Percentiles rank a stretch among this genome's conserved stretches.
phyloP scores from a whole-genome alignment of 2,797 vertebrate genomes.

The Bradypodion pumilum region DNA sequence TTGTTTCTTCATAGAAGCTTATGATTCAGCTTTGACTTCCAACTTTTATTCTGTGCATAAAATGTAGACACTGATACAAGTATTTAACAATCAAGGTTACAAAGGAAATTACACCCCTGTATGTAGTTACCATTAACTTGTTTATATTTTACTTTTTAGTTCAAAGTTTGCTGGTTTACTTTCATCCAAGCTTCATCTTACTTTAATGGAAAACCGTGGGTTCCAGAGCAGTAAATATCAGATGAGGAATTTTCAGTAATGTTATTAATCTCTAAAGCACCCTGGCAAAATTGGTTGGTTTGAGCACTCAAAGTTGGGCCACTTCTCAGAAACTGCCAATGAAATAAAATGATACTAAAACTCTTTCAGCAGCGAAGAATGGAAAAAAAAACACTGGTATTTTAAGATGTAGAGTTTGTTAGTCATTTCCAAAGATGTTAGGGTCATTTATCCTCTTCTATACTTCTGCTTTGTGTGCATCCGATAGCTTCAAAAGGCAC shows the following conservation, averaged over 20 bases:
- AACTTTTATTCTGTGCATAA: slow-evolving; percentile 41
- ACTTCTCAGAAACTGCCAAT: background rate
- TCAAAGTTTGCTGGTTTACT: background rate
- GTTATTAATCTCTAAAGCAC: background rate
- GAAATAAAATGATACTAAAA: background rate
- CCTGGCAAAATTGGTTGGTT: background rate
- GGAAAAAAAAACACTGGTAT: fast-evolving
- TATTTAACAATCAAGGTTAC: slow-evolving; percentile 11
- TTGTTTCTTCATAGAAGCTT: no score
- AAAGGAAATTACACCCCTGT: no score
- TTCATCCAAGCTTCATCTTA: background rate
- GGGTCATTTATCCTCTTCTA: slow-evolving; percentile 4
- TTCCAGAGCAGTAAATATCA: background rate
- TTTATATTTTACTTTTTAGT: background rate
- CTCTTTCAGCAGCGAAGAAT: background rate
- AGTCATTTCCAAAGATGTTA: background rate
- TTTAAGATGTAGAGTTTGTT: fast-evolving
- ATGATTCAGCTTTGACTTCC: no score
- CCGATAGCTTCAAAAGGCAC: background rate
- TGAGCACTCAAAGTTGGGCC: background rate
- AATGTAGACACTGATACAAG: background rate
- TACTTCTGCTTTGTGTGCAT: background rate
- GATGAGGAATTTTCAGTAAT: background rate
- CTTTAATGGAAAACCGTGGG: background rate
- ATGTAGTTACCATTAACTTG: no score